Conservation (phyloP, 2,797 vertebrate species). For the Prunella strophiata region DNA sequence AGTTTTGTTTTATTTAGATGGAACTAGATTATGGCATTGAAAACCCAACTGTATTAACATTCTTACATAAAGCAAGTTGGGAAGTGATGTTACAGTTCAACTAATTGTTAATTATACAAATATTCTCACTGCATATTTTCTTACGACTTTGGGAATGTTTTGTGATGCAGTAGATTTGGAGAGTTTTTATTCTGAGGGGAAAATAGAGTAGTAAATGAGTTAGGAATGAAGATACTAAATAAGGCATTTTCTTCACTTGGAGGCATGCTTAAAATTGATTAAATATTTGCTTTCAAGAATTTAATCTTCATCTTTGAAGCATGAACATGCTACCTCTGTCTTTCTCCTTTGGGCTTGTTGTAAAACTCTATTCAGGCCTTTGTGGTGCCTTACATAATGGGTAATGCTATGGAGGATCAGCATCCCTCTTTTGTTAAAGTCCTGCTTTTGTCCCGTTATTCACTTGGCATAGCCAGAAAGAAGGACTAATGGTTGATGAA, state of each 20-base stretch:
- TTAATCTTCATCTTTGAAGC: constrained; percentile 30
- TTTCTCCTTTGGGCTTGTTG: constrained; percentile 13
- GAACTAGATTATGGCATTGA: constrained; percentile 60
- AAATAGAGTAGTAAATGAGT: not conserved
- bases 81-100: constrained; percentile 18
- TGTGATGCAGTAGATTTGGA: not conserved
- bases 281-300: constrained; percentile 37
- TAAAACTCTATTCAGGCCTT: constrained; percentile 36
- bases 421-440: constrained; percentile 35
- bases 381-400: not conserved
- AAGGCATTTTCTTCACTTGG: not conserved
- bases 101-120: constrained; percentile 50
- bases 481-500: not conserved
- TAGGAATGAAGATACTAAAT: constrained; percentile 30
- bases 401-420: constrained; percentile 8
- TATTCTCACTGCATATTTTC: constrained; percentile 29
- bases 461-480: not conserved
- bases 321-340: not conserved
- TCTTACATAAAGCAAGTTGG: constrained; percentile 37
- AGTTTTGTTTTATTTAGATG: constrained; percentile 60
- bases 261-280: constrained; percentile 46
- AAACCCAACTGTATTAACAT: constrained; percentile 35
- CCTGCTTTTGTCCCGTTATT: constrained; percentile 43
- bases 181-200: not conserved
- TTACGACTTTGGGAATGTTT: constrained; percentile 20